A percentile compares a stretch with the other conserved stretches of the same genome.
Conservation (phyloP, 2,113 vertebrate species). For the Gopherus evgoodei region DNA sequence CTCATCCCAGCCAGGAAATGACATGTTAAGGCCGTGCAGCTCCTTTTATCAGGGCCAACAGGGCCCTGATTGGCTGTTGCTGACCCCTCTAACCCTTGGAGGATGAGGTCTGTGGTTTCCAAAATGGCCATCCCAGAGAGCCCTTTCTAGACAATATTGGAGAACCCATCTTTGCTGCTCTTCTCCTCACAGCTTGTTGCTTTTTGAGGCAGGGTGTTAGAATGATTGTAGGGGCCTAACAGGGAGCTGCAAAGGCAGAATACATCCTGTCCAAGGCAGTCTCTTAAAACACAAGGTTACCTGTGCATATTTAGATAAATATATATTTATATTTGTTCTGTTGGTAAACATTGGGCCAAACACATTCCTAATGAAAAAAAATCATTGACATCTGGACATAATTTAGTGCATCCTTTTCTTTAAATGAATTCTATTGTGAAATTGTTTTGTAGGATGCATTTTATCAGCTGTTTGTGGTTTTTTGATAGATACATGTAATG, state of each 20-base stretch:
- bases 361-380: neutral
- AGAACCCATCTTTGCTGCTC: neutral
- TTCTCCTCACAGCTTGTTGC: neutral
- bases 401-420: neutral
- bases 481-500: neutral
- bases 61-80: neutral
- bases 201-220: neutral
- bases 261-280: neutral
- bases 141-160: neutral
- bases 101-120: neutral
- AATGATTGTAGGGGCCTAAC: neutral
- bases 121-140: neutral
- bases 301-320: neutral
- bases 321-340: neutral
- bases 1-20: neutral
- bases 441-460: neutral
- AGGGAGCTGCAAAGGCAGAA: neutral
- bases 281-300: neutral
- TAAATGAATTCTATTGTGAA: neutral
- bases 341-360: neutral
- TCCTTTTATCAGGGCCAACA: neutral
- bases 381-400: neutral
- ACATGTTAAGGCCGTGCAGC: neutral
- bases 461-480: neutral
- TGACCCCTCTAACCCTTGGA: neutral